Evolutionary conservation across 2,797 vertebrate genomes (phyloP).

Genomic region (Meriones psammophilus): DNA sequence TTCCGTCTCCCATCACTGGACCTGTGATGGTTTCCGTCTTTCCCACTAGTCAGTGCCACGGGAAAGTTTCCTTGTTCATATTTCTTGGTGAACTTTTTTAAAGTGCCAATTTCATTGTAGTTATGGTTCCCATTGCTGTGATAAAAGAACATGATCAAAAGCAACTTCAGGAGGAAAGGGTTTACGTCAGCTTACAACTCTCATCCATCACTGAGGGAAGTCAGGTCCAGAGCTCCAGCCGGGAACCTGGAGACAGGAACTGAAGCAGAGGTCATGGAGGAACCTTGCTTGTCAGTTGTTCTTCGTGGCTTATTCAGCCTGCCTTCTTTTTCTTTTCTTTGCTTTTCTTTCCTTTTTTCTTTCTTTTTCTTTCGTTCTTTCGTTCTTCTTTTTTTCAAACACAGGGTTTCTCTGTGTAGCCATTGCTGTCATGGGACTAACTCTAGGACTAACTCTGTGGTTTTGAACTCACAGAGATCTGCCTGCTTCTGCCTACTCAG

Average conservation of each 20-base stretch:
- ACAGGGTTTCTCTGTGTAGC: neutral
- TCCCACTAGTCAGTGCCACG: neutral
- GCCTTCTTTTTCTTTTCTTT: neutral
- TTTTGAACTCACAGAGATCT: neutral
- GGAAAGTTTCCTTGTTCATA: neutral
- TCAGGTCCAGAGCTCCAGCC: neutral
- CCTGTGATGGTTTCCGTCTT: neutral
- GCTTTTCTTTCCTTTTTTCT: neutral
- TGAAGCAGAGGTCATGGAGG: neutral
- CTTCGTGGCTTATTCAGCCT: neutral
- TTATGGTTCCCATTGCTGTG: neutral
- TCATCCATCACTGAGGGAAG: neutral
- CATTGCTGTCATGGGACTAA: neutral
- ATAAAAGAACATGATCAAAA: neutral
- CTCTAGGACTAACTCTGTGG: neutral
- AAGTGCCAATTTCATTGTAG: neutral
- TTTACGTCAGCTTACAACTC: too few relatives aligned
- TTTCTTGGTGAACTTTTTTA: conserved; percentile 33
- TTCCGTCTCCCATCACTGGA: neutral
- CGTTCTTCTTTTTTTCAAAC: neutral
- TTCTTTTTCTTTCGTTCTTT: neutral
- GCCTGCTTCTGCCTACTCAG: neutral
- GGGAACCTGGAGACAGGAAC: neutral
- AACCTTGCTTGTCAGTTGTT: too few relatives aligned
- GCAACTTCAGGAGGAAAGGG: neutral